Conservation (phyloP, 2,888 invertebrate genomes). For the Phlogophora meticulosa region DNA sequence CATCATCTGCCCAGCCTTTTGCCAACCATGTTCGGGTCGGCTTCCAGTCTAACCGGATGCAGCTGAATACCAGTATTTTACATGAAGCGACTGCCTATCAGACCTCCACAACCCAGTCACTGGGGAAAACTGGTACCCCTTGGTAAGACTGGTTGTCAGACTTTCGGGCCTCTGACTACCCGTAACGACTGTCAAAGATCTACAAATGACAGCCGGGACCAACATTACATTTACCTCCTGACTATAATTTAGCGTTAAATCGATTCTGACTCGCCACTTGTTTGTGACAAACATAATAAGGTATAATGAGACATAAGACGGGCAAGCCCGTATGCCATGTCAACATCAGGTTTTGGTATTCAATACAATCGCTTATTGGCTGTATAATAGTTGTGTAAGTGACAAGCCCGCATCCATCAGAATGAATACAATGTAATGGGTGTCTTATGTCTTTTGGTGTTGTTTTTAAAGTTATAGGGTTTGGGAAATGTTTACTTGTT, state of each 20-base stretch:
- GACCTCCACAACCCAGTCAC: too few relatives aligned
- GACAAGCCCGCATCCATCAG: constrained; percentile 65
- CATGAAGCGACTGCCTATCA: too few relatives aligned
- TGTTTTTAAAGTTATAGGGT: background rate
- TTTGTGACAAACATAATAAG: constrained; percentile 64
- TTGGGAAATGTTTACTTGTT: background rate
- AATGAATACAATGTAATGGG: constrained; percentile 57
- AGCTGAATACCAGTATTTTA: too few relatives aligned
- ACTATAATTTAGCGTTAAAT: constrained; percentile 59
- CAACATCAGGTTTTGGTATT: constrained; percentile 72
- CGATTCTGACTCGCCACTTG: constrained; percentile 27
- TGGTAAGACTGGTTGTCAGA: too few relatives aligned
- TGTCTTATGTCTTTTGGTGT: background rate
- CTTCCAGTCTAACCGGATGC: too few relatives aligned
- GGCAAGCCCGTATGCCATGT: constrained; percentile 79
- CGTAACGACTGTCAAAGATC: too few relatives aligned
- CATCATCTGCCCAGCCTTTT: too few relatives aligned
- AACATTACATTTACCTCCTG: constrained; percentile 14
- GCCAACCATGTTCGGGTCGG: too few relatives aligned
- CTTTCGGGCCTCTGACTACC: too few relatives aligned
- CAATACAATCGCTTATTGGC: constrained; percentile 66
- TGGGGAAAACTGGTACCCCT: too few relatives aligned
- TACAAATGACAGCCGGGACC: too few relatives aligned
- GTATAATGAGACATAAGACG: constrained; percentile 68
- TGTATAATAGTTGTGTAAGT: constrained; percentile 63